Base-by-base conservation (phyloP, 1,140 invertebrate species). In the Bursaphelenchus mucronatus region DNA sequence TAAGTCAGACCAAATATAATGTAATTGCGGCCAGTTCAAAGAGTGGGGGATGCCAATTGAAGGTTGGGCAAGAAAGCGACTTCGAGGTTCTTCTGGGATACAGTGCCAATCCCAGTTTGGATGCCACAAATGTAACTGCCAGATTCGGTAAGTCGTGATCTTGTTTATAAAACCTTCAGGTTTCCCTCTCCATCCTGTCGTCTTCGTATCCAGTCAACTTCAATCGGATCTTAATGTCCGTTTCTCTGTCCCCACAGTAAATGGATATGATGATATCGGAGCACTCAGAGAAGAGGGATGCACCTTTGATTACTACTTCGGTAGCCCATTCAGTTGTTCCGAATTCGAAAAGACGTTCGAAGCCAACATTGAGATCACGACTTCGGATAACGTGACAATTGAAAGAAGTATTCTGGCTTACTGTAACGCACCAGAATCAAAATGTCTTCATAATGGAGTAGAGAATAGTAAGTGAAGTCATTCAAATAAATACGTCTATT, bases 241-340 rank as follows among this genome's bases (percentile, higher is more conserved):
- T 6, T n/a, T 49, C 13, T n/a, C 47, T 49, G 13, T 19, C 13
- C 13, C 13, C 47, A 19, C 13, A n/a, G 47, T 4, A n/a, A 49
- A 19, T 6, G 13, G 19, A 49, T 49, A 49, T 19, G 19, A 49
- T 19, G 19, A 49, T 49, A 19, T 49, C 13, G 47, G 13, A n/a
- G 47, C 47, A 4, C 47, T 49, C 19, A n/a, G 47, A 49, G 47
- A 49, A n/a, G 19, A n/a, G 47, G 19, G 19, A n/a, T 49, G 47
- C 47, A 49, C 47, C 19, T 49, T n/a, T 19, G 47, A 49, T n/a
- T 49, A 49, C 47, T 49, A 49, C 47, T 49, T 49, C 19, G 13
- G 13, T n/a, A 19, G 19, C 19, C 13, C 47, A 19, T 49, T 49
- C 19, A 49, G 47, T 49, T 49, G 47, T 49, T 19, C 47, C 47